A percentile compares a stretch with the other conserved stretches of the same genome.
These are phyloP conservation scores for Myotis myotis DNA, from an alignment of 2,797 vertebrate species.

Conservation along the genomic window DNA sequence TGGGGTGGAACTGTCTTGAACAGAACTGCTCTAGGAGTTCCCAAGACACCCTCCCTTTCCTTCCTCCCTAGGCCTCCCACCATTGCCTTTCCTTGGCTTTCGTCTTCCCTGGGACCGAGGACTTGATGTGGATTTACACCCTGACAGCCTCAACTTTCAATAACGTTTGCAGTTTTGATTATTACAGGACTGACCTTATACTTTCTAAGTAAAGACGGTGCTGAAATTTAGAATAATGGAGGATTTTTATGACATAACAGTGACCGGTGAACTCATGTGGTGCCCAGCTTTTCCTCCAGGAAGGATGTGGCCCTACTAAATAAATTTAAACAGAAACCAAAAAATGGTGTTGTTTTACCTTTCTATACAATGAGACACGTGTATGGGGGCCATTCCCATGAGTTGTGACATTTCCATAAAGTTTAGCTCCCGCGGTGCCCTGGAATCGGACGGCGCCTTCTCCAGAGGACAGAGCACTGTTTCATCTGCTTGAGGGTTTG, in stretches of 20 bases:
- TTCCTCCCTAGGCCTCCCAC: neutral
- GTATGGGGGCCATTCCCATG: neutral
- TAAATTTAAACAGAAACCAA: neutral
- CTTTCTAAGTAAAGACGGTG: neutral
- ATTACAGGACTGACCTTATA: neutral
- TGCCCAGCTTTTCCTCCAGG: neutral
- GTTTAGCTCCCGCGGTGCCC: neutral
- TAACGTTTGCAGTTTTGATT: neutral
- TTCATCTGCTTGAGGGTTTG: neutral
- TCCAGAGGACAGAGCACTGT: too few species aligned
- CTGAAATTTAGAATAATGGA: neutral
- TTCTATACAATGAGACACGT: neutral
- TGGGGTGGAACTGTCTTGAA: neutral
- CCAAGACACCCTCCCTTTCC: neutral
- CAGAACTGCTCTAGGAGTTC: neutral
- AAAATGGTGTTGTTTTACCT: neutral
- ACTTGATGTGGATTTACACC: neutral
- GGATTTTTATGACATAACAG: neutral
- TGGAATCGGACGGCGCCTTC: neutral
- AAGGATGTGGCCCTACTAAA: neutral
- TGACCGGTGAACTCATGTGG: neutral
- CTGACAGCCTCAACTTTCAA: neutral
- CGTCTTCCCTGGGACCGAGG: neutral
- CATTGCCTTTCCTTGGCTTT: neutral
- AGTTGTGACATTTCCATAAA: neutral